Evolutionary conservation across 1,140 invertebrate species (phyloP).

Genomic region (Pygmarrhopalites habei): DNA sequence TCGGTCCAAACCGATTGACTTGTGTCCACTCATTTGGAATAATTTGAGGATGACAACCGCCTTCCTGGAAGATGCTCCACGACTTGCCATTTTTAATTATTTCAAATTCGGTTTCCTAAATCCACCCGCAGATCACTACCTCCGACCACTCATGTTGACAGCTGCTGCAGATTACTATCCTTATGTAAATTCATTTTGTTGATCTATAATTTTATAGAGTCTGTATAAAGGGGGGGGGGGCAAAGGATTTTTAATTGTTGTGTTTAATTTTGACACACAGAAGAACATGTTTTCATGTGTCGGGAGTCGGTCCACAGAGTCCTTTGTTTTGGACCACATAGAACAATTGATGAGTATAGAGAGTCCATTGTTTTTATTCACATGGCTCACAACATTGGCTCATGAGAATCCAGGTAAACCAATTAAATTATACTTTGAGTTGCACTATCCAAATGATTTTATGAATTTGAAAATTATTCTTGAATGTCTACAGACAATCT

Average conservation of each 20-base stretch:
- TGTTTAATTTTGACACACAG: too few relatives aligned
- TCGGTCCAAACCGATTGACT: conserved; percentile 25
- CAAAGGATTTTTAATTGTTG: too few relatives aligned
- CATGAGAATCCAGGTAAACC: too few relatives aligned
- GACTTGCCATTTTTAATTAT: conserved; percentile 45
- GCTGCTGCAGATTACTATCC: conserved; percentile 1
- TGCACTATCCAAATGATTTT: too few relatives aligned
- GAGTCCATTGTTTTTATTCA: conserved; percentile 9
- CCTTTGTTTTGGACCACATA: conserved; percentile 12
- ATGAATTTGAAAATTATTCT: too few relatives aligned
- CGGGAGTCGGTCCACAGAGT: conserved; percentile 16
- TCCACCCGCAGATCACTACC: conserved; percentile 45
- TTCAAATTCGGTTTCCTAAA: conserved; percentile 43
- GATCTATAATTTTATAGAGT: too few relatives aligned
- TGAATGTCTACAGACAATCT: too few relatives aligned
- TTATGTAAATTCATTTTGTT: not conserved
- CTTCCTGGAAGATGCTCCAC: conserved; percentile 31
- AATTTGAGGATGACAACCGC: conserved; percentile 24
- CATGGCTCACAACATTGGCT: conserved; percentile 24
- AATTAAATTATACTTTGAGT: too few relatives aligned
- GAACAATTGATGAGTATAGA: conserved; percentile 2
- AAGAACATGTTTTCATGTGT: conserved; percentile 9
- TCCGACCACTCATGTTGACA: conserved; percentile 42
- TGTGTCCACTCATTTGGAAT: conserved; percentile 35
- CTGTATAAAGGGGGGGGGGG: too few relatives aligned